These are phyloP conservation scores for Upupa epops DNA, from an alignment of 2,113 vertebrate species.

Conservation along the genomic window DNA sequence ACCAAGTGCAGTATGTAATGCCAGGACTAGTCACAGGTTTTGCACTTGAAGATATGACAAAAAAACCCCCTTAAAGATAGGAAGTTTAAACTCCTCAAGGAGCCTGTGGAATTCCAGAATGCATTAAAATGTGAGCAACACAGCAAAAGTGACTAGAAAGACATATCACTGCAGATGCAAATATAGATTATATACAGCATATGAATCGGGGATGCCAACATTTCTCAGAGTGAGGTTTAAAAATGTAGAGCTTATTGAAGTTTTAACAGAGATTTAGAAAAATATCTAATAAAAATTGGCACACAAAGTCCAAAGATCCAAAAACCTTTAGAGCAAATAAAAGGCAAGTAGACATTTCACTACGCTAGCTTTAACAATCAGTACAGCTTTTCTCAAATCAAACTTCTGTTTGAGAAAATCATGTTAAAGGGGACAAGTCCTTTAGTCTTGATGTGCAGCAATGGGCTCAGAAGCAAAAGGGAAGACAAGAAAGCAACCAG, in stretches of 20 bases:
- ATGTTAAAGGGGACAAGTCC: accelerated
- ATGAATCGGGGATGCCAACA: neutral
- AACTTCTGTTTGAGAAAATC: neutral
- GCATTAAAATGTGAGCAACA: neutral
- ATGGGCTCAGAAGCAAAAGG: neutral
- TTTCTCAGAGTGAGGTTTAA: neutral
- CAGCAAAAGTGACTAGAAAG: neutral
- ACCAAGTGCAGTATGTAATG: neutral
- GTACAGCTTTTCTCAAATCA: neutral
- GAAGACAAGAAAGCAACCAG: neutral
- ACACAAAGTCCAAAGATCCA: neutral
- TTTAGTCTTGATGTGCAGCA: neutral
- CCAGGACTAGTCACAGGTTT: neutral
- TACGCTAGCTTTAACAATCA: neutral
- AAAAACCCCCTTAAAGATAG: neutral
- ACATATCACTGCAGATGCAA: neutral
- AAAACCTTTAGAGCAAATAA: neutral
- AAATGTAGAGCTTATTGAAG: neutral
- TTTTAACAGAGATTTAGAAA: neutral
- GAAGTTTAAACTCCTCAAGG: neutral
- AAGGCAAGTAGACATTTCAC: neutral
- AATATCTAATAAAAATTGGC: neutral
- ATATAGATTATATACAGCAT: neutral
- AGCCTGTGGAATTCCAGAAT: neutral
- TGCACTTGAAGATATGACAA: neutral